These are phyloP conservation scores for Reinhardtius hippoglossoides DNA, from an alignment of 2,113 vertebrate genomes.

Conservation along the genomic window DNA sequence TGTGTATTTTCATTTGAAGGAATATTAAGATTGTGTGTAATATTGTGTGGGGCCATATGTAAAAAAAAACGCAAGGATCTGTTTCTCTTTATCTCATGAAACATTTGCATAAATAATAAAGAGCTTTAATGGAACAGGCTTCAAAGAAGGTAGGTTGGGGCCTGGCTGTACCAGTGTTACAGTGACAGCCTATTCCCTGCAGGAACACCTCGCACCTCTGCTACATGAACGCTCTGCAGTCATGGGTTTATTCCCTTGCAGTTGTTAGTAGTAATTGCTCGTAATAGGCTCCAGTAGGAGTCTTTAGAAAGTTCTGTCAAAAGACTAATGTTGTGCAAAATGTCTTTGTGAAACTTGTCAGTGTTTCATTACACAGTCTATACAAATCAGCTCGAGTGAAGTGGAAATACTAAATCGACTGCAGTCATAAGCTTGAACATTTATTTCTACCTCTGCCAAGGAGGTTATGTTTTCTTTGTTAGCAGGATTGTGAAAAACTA, in stretches of 20 bases:
- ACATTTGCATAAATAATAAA: conserved; percentile 44
- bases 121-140: conserved; percentile 35
- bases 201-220: conserved; percentile 31
- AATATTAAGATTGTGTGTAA: conserved; percentile 27
- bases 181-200: conserved; percentile 17
- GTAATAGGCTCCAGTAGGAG: background rate
- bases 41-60: conserved; percentile 5
- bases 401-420: background rate
- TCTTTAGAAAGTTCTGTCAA: background rate
- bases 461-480: background rate
- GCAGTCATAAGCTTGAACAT: background rate
- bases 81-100: conserved; percentile 47
- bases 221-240: conserved; percentile 22
- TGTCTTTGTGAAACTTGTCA: background rate
- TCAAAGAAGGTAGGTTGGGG: conserved; percentile 41
- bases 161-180: background rate
- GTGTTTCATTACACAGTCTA: conserved; percentile 3
- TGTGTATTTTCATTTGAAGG: conserved; percentile 33
- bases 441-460: background rate
- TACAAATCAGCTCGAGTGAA: conserved; percentile 2
- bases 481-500: background rate
- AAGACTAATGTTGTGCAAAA: background rate
- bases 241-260: conserved; percentile 21
- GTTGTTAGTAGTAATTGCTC: conserved; percentile 2
- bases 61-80: conserved; percentile 7